phyloP scores from a whole-genome alignment of 2,113 vertebrate genomes.

The Sula dactylatra region DNA sequence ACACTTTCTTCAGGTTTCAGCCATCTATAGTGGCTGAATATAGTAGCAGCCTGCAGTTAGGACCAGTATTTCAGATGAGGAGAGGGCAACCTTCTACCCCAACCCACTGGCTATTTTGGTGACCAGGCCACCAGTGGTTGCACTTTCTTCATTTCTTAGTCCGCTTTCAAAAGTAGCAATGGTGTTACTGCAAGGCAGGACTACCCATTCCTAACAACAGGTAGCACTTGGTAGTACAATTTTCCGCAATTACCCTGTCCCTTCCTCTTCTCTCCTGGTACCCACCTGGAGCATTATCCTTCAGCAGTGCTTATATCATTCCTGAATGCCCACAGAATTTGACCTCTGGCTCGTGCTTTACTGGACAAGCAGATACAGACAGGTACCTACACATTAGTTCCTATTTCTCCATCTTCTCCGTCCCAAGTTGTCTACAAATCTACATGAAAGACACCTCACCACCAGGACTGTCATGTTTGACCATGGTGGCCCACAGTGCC shows the following conservation, averaged over 20 bases:
- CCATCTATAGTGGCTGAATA: background rate
- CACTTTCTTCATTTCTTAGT: background rate
- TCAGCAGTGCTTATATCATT: background rate
- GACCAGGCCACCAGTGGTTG: background rate
- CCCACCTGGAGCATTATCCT: background rate
- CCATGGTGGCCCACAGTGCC: rapidly evolving
- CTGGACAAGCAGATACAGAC: background rate
- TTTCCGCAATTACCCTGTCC: background rate
- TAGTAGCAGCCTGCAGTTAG: background rate
- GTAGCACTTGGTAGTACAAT: background rate
- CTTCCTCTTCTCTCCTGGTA: background rate
- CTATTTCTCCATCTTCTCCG: background rate
- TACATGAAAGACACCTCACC: background rate
- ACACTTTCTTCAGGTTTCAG: background rate
- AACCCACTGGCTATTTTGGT: background rate
- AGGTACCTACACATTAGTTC: background rate
- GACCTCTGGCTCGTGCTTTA: background rate
- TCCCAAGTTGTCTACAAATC: background rate
- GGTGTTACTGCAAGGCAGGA: background rate
- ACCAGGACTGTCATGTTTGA: background rate
- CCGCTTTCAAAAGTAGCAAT: background rate
- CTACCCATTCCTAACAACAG: background rate
- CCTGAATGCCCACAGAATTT: background rate
- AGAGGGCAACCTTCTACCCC: background rate
- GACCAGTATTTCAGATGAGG: background rate